A percentile compares a stretch with the other conserved stretches of the same genome.
Evolutionary conservation across 2,797 vertebrate species (phyloP).

Genomic region (Kryptolebias ocellatus): DNA sequence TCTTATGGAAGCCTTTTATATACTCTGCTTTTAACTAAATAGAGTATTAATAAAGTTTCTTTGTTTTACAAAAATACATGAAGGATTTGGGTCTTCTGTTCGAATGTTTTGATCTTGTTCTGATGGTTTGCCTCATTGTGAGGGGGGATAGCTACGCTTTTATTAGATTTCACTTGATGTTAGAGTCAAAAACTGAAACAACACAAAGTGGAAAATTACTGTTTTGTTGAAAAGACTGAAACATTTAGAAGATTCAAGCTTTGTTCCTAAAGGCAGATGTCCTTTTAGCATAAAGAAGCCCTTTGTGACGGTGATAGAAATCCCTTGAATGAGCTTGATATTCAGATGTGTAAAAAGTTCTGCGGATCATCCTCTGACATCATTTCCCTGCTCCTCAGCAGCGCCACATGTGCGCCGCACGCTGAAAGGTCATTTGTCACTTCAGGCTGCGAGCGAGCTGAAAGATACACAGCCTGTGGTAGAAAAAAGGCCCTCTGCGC

Average conservation of each 20-base stretch:
- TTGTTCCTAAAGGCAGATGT: no score
- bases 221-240: no score
- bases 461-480: conserved; percentile 19
- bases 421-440: conserved; percentile 44
- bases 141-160: no score
- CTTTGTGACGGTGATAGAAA: no score
- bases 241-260: no score
- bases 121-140: no score
- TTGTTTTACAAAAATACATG: conserved; percentile 58
- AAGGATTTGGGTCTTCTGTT: background rate
- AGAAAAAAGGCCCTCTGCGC: conserved; percentile 1
- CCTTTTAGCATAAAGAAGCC: no score
- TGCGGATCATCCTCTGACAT: background rate
- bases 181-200: no score
- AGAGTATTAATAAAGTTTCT: conserved; percentile 83
- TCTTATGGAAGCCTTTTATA: conserved; percentile 65
- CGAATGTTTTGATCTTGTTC: no score
- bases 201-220: no score
- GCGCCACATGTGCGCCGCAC: conserved; percentile 4
- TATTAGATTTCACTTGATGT: no score
- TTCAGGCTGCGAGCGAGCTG: conserved; percentile 6
- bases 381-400: conserved; percentile 1
- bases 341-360: background rate
- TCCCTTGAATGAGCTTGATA: background rate
- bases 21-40: conserved; percentile 75